phyloP scores from a whole-genome alignment of 2,797 vertebrate genomes.

The Hozukius guyotensis region DNA sequence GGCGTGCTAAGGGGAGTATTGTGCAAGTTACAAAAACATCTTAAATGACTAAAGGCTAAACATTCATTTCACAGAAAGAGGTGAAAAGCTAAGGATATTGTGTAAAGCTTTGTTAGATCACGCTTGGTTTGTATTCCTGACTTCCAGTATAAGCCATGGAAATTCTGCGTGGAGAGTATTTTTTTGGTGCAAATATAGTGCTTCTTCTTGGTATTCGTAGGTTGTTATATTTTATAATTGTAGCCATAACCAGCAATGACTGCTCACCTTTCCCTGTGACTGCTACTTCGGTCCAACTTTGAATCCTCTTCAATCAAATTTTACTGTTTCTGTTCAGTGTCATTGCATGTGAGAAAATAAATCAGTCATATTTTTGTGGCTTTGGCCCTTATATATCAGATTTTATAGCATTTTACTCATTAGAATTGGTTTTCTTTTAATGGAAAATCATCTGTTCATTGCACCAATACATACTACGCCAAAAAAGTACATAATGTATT shows the following conservation, averaged over 20 bases:
- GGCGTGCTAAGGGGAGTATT: constrained; percentile 31
- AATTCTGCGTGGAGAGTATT: not conserved
- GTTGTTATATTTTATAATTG: constrained; percentile 17
- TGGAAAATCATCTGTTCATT: constrained; percentile 3
- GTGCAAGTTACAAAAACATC: constrained; percentile 49
- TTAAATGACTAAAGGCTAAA: constrained; percentile 37
- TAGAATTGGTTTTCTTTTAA: constrained; percentile 21
- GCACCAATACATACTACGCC: not conserved
- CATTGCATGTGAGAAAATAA: constrained; percentile 13
- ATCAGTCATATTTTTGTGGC: constrained; percentile 31
- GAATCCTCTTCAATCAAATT: constrained; percentile 19
- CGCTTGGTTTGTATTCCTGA: constrained; percentile 23
- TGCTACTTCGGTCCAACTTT: constrained; percentile 23
- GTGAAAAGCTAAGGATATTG: constrained; percentile 62
- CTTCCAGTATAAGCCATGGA: constrained; percentile 22
- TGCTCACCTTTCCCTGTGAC: constrained; percentile 47
- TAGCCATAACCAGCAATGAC: constrained; percentile 37
- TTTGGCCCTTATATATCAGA: constrained; percentile 4
- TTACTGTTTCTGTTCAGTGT: constrained; percentile 15
- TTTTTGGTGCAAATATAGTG: not conserved
- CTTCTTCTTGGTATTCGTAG: constrained; percentile 9
- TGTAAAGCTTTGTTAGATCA: constrained; percentile 50
- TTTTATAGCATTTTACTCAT: constrained; percentile 40
- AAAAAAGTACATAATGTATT: not conserved
- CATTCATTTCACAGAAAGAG: constrained; percentile 52